Percentiles rank a stretch among this genome's conserved stretches.
Conservation (phyloP, 1,140 invertebrate genomes). For the Oscheius sp. region DNA sequence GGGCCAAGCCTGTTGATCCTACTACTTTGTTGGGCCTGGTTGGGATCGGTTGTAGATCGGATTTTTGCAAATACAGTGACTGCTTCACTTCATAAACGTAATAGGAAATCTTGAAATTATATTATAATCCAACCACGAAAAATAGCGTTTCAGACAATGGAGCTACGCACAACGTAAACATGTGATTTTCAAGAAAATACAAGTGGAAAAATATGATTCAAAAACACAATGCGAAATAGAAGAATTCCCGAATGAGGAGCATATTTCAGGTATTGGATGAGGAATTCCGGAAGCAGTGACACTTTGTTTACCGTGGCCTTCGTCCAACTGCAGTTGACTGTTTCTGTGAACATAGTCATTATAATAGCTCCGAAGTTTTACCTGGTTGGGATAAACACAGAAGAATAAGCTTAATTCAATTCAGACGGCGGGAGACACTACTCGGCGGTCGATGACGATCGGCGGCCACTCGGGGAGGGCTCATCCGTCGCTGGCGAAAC, state of each 20-base stretch:
- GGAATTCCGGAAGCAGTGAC: conserved; percentile 45
- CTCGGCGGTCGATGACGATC: conserved; percentile 61
- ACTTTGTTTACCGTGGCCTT: conserved; percentile 49
- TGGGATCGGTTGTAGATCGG: too few relatives aligned
- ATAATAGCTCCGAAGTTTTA: conserved; percentile 46
- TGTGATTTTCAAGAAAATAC: conserved; percentile 1
- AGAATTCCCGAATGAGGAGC: too few relatives aligned
- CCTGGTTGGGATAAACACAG: conserved; percentile 20
- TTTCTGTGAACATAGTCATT: conserved; percentile 57
- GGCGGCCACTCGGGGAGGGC: conserved; percentile 62
- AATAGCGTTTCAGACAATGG: too few relatives aligned
- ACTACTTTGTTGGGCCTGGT: too few relatives aligned
- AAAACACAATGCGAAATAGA: too few relatives aligned
- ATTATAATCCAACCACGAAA: too few relatives aligned
- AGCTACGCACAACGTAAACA: too few relatives aligned
- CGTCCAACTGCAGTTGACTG: conserved; percentile 58
- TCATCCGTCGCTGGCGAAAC: conserved; percentile 62
- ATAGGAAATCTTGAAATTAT: too few relatives aligned
- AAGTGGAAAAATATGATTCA: background rate
- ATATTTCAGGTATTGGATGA: conserved; percentile 44
- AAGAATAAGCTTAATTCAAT: background rate
- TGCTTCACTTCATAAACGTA: too few relatives aligned
- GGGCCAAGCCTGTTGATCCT: too few relatives aligned
- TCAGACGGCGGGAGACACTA: conserved; percentile 48
- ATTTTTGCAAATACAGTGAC: too few relatives aligned